These are phyloP conservation scores for Bibio marci DNA, from an alignment of 2,888 invertebrate species.

Conservation along the genomic window DNA sequence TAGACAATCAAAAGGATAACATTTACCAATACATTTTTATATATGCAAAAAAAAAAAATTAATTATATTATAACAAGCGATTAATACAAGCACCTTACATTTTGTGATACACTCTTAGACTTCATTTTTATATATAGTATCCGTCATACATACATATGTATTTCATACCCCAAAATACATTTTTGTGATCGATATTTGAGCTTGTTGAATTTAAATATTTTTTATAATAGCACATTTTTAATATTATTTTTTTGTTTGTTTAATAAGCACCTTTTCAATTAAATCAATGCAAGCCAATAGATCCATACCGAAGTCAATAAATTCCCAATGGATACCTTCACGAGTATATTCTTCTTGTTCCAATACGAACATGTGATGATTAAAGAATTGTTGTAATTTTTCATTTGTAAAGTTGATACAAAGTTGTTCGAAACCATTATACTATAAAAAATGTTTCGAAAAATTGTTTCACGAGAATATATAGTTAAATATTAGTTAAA, in stretches of 20 bases:
- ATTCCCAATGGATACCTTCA: constrained; percentile 95
- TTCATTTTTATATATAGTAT: neutral
- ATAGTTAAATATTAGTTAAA: no score
- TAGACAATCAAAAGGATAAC: no score
- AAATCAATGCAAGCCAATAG: constrained; percentile 96
- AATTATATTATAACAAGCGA: neutral
- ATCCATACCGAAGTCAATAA: constrained; percentile 99
- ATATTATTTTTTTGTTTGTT: constrained; percentile 7
- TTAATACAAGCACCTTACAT: constrained; percentile 5
- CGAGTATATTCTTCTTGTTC: constrained; percentile 98
- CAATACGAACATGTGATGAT: constrained; percentile 99
- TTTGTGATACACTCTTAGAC: neutral
- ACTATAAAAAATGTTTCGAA: constrained; percentile 43
- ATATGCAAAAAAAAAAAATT: neutral
- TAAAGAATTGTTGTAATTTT: constrained; percentile 99
- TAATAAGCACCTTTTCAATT: constrained; percentile 82
- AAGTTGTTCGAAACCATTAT: constrained; percentile 97
- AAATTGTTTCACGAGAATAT: constrained; percentile 16
- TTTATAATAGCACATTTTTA: constrained; percentile 1
- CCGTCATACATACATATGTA: neutral
- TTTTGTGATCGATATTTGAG: neutral
- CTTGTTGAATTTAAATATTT: neutral
- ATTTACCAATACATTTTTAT: no score
- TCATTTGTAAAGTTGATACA: constrained; percentile 99
- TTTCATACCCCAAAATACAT: no score